Base-by-base conservation (phyloP, 2,888 invertebrate species). In the Coenonympha glycerion region DNA sequence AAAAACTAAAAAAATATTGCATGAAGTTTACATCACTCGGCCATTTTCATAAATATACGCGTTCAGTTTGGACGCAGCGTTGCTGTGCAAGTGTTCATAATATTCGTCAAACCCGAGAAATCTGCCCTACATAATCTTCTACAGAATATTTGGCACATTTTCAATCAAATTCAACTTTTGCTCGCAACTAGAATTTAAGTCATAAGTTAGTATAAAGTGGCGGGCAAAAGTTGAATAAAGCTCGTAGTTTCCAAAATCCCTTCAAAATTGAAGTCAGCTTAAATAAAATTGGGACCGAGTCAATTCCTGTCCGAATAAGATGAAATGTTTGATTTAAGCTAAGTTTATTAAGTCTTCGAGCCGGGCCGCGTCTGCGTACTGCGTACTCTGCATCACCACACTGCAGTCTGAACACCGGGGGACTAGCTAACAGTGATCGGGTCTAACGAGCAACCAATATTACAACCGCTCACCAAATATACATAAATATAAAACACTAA, bases 81-180 rank as follows among this genome's bases (percentile, higher is more conserved):
- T 13, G 41, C 9, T n/a, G 41, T 44, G 22, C 21, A 22, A 44
- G 22, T 6, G n/a, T 18, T 15, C n/a, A n/a, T n/a, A n/a, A 11
- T 19, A 11, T n/a, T 21, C 6, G 18, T 30, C 42, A 31, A 28
- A 47, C 42, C 36, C 30, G 36, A 33, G 52, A 56, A 24, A 47
- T 51, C 61, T 67, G 64, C 61, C 61, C 68, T 69, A 65, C 64
- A 24, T 73, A 73, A 73, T 71, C 65, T 66, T 76, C 80, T 84
- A 84, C 75, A 66, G 59, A 81, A 84, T 82, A 86, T 86, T 86
- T 86, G 85, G 85, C 85, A 86, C 85, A 82, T 63, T 57, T 58
- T 52, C 6, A 9, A n/a, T 16, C 15, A 37, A 19, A 3, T 42
- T 24, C n/a, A 30, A 28, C 41, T 37, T 22, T 24, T 19, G 18